phyloP scores from a whole-genome alignment of 2,113 vertebrate species.

The Rutilus rutilus region DNA sequence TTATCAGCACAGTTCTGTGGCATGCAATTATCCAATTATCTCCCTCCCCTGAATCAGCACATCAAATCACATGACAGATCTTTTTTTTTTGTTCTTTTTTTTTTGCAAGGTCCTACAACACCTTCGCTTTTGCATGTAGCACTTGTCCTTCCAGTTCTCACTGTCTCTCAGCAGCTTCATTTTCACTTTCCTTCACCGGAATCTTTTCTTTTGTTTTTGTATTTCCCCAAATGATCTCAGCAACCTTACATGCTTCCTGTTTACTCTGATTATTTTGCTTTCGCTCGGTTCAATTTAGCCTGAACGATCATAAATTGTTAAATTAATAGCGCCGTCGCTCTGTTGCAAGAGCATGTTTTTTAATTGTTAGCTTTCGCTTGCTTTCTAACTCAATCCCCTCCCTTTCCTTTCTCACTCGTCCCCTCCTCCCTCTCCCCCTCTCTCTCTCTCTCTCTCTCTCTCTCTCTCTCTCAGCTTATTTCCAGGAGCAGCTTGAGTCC shows the following conservation, averaged over 20 bases:
- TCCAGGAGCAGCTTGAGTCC: constrained; percentile 65
- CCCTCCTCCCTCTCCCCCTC: constrained; percentile 31
- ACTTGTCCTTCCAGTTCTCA: constrained; percentile 59
- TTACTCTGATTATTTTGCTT: neutral
- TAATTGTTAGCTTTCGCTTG: constrained; percentile 37
- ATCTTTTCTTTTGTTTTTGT: constrained; percentile 20
- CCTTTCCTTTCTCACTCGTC: constrained; percentile 32
- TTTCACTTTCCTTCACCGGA: constrained; percentile 31
- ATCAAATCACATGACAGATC: constrained; percentile 53
- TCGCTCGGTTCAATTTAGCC: constrained; percentile 7
- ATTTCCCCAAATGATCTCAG: neutral
- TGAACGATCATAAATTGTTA: constrained; percentile 31
- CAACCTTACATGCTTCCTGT: neutral
- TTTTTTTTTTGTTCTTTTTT: constrained; percentile 24
- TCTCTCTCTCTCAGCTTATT: constrained; percentile 46
- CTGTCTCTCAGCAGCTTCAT: constrained; percentile 44
- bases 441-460: neutral
- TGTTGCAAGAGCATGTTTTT: constrained; percentile 10
- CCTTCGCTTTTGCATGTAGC: constrained; percentile 61
- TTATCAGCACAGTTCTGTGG: constrained; percentile 68
- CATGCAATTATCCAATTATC: constrained; percentile 76
- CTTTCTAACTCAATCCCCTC: constrained; percentile 36
- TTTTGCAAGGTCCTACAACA: constrained; percentile 55
- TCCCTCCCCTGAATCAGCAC: constrained; percentile 73
- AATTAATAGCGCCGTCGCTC: neutral